Evolutionary conservation across 2,113 vertebrate genomes (phyloP), one percentile per base, ranked within the genome.

Genomic region (Porphyrio hochstetteri): DNA sequence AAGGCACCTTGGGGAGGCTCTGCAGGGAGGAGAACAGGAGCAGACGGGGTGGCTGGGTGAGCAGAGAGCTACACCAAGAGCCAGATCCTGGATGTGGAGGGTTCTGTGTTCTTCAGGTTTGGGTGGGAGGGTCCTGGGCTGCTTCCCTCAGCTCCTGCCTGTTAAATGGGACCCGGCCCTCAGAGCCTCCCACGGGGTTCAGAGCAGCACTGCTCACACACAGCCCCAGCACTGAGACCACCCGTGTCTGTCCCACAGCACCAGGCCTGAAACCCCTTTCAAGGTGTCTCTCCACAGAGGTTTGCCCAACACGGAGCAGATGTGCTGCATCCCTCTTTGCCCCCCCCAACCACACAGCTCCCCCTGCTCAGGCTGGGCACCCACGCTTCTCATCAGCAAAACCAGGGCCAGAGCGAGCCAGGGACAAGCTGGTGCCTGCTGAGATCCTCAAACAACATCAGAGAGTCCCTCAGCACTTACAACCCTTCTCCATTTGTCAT

Each of bases 181-280:
- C 25, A 2, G 59, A n/a, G n/a, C n/a, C n/a, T n/a, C n/a, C n/a
- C n/a, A n/a, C n/a, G n/a, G n/a, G n/a, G n/a, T n/a, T n/a, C 35
- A 0, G 14, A 27, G 35, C 42, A 27, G 17, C 1, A 2, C 25
- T 1, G 1, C 35, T 40, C 2, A 1, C 14, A 3, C 0, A 3
- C 20, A 11, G 23, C 40, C 7, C 14, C 7, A 2, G 16, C 33
- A 3, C 29, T 0, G 5, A 38, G 46, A 11, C 17, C 2, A 1
- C 70, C 46, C 46, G 5, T 46, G 14, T 36, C 42, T 28, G 38
- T 11, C 48, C 38, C 13, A 2, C 36, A n/a, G 72, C 35, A 11
- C 40, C 2, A 23, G 33, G 15, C 1, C 33, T 46, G 12, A 74
- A 84, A 28, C 16, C 40, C 13, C 3, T 27, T 23, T 17, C 35